Base-by-base conservation (phyloP, 2,888 invertebrate species). In the Pteria penguin region DNA sequence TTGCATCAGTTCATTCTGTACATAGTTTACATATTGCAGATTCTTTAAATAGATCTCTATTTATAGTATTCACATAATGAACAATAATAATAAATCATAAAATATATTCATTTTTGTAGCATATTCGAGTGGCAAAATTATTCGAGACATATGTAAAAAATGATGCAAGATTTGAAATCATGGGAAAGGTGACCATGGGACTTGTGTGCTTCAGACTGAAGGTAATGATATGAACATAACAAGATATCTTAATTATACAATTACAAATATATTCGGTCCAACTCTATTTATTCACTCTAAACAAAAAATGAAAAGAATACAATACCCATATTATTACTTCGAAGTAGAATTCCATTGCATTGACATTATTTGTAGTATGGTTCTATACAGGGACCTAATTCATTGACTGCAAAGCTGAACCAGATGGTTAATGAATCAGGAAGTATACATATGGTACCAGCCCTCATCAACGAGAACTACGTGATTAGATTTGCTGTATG, bases 371-470 rank as follows among this genome's bases (percentile, higher is more conserved):
- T 4, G 5, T 24, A 29, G 0, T 57, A 22, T 67, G 33, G 66
- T 96, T 67, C 18, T 31, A 58, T 85, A 0, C 81, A 92, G 91
- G 97, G 93, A 4, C 90, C 94, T 29, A 96, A 97, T 89, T 94
- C 94, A 70, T 90, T 97, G 67, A 98, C 98, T 91, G 97, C 98
- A 92, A 97, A 97, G 91, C 93, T 99, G 54, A 93, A 99, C 86
- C 97, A 97, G 76, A 95, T 95, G 82, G 97, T 99, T 86, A 99
- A 99, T 90, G 98, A 96, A 76, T 97, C 98, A 3, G 98, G 98
- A 18, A 96, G 96, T 92, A 93, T 99, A 78, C 98, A 99, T 92
- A 98, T 99, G 98, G 98, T 98, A 14, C 98, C 98, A 0, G 97
- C 98, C 0, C 95, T 95, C 60, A 95, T 98, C 26, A 96, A 96